A percentile compares a stretch with the other conserved stretches of the same genome.
These are phyloP conservation scores for Erpobdella octoculata DNA, from an alignment of 2,888 invertebrate species.

Conservation along the genomic window DNA sequence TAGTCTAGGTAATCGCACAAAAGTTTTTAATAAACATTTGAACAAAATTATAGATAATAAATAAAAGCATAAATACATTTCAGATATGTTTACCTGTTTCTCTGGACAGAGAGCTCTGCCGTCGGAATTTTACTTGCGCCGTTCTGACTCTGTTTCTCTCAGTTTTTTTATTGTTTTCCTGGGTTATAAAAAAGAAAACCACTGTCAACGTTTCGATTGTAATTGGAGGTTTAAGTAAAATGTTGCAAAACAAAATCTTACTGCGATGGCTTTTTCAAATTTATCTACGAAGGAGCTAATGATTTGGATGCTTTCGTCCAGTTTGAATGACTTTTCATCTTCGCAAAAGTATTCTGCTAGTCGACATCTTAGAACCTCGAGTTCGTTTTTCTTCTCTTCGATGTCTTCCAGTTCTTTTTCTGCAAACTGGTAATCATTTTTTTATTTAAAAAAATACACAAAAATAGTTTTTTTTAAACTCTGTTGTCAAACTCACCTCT, in stretches of 20 bases:
- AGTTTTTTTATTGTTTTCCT: background rate
- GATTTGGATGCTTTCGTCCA: slow-evolving; percentile 49
- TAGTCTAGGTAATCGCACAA: background rate
- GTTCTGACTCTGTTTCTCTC: background rate
- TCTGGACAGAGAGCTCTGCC: background rate
- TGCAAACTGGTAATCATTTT: slow-evolving; percentile 29
- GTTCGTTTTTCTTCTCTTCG: slow-evolving; percentile 37
- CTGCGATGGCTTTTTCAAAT: slow-evolving; percentile 37
- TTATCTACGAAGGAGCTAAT: slow-evolving; percentile 47
- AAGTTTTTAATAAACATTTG: background rate
- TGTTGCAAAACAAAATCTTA: background rate
- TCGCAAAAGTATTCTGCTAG: slow-evolving; percentile 50
- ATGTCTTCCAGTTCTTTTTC: slow-evolving; percentile 42
- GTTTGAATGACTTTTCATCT: slow-evolving; percentile 46
- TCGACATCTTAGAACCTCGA: slow-evolving; percentile 44
- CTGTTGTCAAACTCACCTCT: slow-evolving; percentile 1
- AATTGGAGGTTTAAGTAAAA: background rate
- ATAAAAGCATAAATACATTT: background rate
- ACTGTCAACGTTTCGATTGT: background rate
- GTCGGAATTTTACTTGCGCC: background rate
- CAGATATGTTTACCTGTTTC: background rate
- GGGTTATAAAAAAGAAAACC: background rate
- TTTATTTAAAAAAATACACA: background rate
- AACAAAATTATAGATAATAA: background rate
- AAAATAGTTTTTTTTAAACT: background rate